Evolutionary conservation across 2,888 invertebrate genomes (phyloP), one percentile per base, ranked within the genome.

Genomic region (Cataglyphis cursor): DNA sequence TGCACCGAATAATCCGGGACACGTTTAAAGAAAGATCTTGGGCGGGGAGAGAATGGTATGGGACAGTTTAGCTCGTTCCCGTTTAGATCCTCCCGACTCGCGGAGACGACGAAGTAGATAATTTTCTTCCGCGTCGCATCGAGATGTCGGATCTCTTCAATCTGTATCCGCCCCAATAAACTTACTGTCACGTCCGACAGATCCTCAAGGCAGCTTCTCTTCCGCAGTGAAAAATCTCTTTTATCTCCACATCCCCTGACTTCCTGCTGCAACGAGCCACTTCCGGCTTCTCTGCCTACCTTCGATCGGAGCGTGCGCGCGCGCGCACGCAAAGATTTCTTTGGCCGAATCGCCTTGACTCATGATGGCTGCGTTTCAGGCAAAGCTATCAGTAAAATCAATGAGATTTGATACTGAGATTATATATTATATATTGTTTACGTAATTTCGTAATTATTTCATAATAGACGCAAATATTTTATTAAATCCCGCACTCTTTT

Each of bases 111-210:
- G 87, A 89, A 89, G 87, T 89, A 80, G 89, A 89, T 89, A 89
- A 89, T 89, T 89, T 87, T 89, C 89, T 81, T 84, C 61, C 81
- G 73, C 70, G 78, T 84, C 84, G 84, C 81, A 89, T 86, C 86
- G 73, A 75, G 61, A 75, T 66, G 78, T 81, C 74, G 88, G 84
- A 89, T 89, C 87, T 83, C 75, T 72, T 83, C 85, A 83, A 89
- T 89, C 87, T 81, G 86, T 89, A 89, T 89, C 86, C 87, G 80
- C 72, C 81, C 84, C 89, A 87, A 89, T 89, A 89, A 88, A 87
- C 87, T 89, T 84, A 85, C 86, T 84, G 89, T 89, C 89, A 87
- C 85, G 89, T 89, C 84, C 80, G 82, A 86, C 85, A 83, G 85
- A 87, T 86, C 84, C 72, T 76, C 76, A 68, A 66, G 74, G 18